Evolutionary conservation across 2,113 vertebrate species (phyloP).

Genomic region (Lagenorhynchus albirostris): DNA sequence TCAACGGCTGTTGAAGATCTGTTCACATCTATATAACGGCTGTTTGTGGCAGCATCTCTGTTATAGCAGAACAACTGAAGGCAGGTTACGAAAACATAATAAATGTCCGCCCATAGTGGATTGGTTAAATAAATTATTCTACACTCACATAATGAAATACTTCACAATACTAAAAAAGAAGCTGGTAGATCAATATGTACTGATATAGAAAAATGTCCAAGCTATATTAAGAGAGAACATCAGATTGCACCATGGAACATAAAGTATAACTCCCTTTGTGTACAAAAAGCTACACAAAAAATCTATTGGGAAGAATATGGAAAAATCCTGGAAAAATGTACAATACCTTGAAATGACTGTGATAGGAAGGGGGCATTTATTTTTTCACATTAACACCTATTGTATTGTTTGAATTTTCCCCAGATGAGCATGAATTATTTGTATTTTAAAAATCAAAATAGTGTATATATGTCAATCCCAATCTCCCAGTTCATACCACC

Average conservation of each 20-base stretch:
- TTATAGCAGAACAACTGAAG: constrained; percentile 1
- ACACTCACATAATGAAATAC: neutral
- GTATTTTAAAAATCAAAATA: neutral
- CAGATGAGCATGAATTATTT: neutral
- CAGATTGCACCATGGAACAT: neutral
- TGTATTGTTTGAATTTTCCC: neutral
- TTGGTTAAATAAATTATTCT: constrained; percentile 12
- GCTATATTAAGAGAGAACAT: neutral
- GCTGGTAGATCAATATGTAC: neutral
- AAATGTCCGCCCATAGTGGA: neutral
- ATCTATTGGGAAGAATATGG: neutral
- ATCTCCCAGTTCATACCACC: too few relatives aligned
- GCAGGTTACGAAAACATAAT: neutral
- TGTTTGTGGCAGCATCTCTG: neutral
- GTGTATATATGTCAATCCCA: too few relatives aligned
- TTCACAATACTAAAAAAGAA: neutral
- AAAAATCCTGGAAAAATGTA: neutral
- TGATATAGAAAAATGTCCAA: neutral
- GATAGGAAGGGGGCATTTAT: neutral
- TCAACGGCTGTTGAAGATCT: neutral
- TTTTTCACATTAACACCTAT: neutral
- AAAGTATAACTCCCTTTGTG: neutral
- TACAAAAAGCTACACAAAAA: neutral
- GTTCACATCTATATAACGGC: neutral
- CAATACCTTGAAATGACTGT: neutral